phyloP scores from a whole-genome alignment of 2,888 invertebrate species.

The Rhamnusium bicolor region DNA sequence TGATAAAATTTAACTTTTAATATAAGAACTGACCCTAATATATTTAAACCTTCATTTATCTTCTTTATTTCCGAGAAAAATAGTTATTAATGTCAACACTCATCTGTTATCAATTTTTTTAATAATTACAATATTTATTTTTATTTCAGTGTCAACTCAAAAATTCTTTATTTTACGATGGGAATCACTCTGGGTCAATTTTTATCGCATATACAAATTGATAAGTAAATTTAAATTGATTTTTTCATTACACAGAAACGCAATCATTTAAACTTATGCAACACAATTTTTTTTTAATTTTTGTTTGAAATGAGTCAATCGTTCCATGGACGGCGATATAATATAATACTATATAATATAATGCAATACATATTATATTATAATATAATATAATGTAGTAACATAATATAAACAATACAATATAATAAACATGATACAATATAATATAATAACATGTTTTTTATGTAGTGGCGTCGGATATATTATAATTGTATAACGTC shows the following conservation, averaged over 20 bases:
- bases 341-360: too few relatives aligned
- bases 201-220: neutral
- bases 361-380: too few relatives aligned
- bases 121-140: neutral
- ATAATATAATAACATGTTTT: too few relatives aligned
- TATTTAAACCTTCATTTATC: neutral
- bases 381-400: too few relatives aligned
- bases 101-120: neutral
- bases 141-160: neutral
- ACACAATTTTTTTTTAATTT: neutral
- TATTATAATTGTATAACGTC: too few relatives aligned
- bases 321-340: too few relatives aligned
- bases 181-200: neutral
- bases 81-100: neutral
- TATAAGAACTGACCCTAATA: neutral
- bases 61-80: neutral
- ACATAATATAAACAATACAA: too few relatives aligned
- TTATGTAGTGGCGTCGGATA: too few relatives aligned
- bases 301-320: too few relatives aligned
- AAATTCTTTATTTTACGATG: neutral
- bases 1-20: neutral
- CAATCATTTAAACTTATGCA: too few relatives aligned
- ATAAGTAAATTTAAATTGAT: neutral
- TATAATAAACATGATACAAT: too few relatives aligned
- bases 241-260: too few relatives aligned